Evolutionary conservation across 2,797 vertebrate species (phyloP), one percentile per base, ranked within the genome.

Genomic region (Lagorchestes hirsutus): DNA sequence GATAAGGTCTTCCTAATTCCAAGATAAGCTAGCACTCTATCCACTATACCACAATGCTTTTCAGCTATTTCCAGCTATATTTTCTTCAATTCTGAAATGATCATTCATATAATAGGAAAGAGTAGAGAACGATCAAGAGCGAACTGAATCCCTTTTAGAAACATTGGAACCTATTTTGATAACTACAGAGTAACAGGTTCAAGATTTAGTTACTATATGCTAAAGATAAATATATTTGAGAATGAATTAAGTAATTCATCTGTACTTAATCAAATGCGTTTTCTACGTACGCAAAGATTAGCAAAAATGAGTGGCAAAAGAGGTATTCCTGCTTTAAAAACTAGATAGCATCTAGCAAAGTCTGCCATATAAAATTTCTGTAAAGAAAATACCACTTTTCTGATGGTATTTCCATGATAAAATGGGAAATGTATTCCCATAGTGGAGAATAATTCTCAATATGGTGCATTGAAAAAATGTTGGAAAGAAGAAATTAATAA

Each of bases 311-410:
- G 22, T 46, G 56, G 29, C 55, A 55, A 90, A 90, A 93, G 55
- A 54, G 93, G 92, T 59, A 82, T 28, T 92, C 93, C 46, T 93
- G 74, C n/a, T 93, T 96, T 90, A 57, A 55, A 18, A 55, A 54
- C 27, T 54, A 91, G 4, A 93, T 40, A 50, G 46, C 50, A 11
- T 87, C 74, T 1, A 93, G 4, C 91, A 16, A 50, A 87, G n/a
- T 50, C 57, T 55, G 5, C 34, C 95, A 3, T 58, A 91, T 92
- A 92, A 22, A 74, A 97, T 95, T 93, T 90, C 74, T 59, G 67
- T 27, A 1, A 96, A 82, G 67, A 90, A 93, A 96, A 18, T 57
- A 90, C 12, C 90, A 91, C n/a, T 92, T 95, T 94, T 58, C 62
- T 54, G 56, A 14, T 22, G 82, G 28, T 9, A 82, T 95, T 94